These are phyloP conservation scores for Pyralis farinalis DNA, from an alignment of 2,888 invertebrate genomes.

Conservation along the genomic window DNA sequence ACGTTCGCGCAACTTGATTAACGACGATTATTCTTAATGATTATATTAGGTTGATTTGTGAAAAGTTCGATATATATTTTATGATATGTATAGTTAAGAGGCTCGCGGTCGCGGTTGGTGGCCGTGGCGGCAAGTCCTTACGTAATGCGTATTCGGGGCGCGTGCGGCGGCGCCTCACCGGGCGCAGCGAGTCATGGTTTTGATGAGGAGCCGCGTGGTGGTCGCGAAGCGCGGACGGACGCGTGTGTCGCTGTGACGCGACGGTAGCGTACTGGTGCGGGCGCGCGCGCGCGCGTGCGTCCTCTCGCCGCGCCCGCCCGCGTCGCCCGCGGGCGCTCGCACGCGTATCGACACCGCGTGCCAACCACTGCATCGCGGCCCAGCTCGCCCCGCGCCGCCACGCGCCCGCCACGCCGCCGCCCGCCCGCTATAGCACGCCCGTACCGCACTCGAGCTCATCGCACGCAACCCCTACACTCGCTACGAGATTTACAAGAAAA, in stretches of 20 bases:
- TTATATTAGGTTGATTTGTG: constrained; percentile 29
- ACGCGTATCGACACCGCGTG: constrained; percentile 70
- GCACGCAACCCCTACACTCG: constrained; percentile 32
- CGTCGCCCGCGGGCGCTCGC: constrained; percentile 33
- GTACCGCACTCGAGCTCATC: constrained; percentile 23
- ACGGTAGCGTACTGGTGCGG: constrained; percentile 59
- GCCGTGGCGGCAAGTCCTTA: constrained; percentile 42
- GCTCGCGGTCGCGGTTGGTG: constrained; percentile 25
- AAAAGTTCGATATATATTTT: constrained; percentile 36
- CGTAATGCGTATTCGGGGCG: constrained; percentile 58
- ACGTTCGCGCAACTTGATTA: constrained; percentile 18
- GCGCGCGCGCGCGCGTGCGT: constrained; percentile 44
- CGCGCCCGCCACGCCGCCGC: constrained; percentile 27
- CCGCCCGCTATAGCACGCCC: constrained; percentile 16
- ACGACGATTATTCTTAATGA: constrained; percentile 24
- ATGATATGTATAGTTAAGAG: constrained; percentile 39
- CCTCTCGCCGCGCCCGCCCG: constrained; percentile 37
- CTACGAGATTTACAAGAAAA: constrained; percentile 37
- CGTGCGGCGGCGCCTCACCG: constrained; percentile 62
- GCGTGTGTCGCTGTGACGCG: constrained; percentile 56
- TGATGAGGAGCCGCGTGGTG: constrained; percentile 56
- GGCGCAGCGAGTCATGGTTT: constrained; percentile 64
- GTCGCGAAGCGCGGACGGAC: constrained; percentile 42
- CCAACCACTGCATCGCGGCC: constrained; percentile 63
- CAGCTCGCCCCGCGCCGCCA: constrained; percentile 31